Evolutionary conservation across 2,113 vertebrate genomes (phyloP), one percentile per base, ranked within the genome.

Genomic region (Opisthocomus hoazin): DNA sequence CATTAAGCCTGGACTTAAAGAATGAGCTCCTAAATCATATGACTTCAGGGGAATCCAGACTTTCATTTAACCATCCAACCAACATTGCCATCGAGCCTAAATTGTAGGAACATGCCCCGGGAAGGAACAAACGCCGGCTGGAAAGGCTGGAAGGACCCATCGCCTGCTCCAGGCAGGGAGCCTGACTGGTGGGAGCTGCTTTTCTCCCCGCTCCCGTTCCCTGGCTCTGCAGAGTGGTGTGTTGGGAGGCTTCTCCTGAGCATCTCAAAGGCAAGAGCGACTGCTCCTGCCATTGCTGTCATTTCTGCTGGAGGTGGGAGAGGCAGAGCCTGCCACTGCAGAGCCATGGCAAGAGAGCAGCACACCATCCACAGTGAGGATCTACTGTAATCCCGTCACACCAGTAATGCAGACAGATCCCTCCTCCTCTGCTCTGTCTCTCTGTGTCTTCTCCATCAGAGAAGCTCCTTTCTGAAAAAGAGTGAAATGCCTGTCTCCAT

Each of bases 31-130:
- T 91, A 46, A 69, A 57, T n/a, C 8, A 12, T 8, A 41, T 0
- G 2, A 1, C 12, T 69, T 45, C 5, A 9, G 71, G 10, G 5
- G 11, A 88, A 48, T 29, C 13, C 0, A 0, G 64, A 10, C 50
- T 56, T 92, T 61, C 11, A 12, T 84, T 63, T 85, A 78, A 57
- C 26, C 10, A 12, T 69, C 76, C 53, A 64, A 80, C 18, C 41
- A 56, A 15, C 11, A 13, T 63, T 70, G 7, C 3, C 0, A 18
- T 64, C 29, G 45, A 32, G 18, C 8, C n/a, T 71, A 63, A 77
- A 46, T 41, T 34, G 17, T 10, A 11, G 9, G 79, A 65, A 14
- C 2, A 0, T 41, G 39, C 12, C 36, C 57, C 29, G 16, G 39
- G 45, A 60, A 73, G 54, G 50, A 89, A 10, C 0, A 8, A 29